A percentile compares a stretch with the other conserved stretches of the same genome.
These are phyloP conservation scores for Iphiclides podalirius DNA, from an alignment of 2,888 invertebrate genomes.

Conservation along the genomic window DNA sequence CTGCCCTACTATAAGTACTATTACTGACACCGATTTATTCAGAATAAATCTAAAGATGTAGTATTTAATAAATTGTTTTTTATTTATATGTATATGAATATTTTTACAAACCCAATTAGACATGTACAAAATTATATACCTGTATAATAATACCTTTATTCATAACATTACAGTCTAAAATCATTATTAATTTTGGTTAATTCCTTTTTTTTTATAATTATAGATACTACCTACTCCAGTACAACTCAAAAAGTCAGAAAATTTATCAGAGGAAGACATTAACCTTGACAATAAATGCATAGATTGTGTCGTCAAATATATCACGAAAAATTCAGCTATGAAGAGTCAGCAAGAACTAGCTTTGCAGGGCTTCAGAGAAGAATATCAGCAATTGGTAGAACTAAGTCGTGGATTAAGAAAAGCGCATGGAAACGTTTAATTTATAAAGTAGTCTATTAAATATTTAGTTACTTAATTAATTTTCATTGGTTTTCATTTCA, in stretches of 20 bases:
- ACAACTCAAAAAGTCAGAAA: conserved; percentile 62
- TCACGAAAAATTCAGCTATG: conserved; percentile 81
- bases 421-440: conserved; percentile 81
- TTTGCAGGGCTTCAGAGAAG: conserved; percentile 85
- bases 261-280: conserved; percentile 75
- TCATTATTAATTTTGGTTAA: too few species aligned
- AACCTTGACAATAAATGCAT: conserved; percentile 78
- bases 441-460: conserved; percentile 39
- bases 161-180: too few species aligned
- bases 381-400: conserved; percentile 80
- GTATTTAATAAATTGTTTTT: too few species aligned
- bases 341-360: conserved; percentile 85
- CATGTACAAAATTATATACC: too few species aligned
- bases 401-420: conserved; percentile 82
- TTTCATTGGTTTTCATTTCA: conserved; percentile 28
- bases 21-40: too few species aligned
- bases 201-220: conserved; percentile 28
- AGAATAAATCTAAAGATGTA: too few species aligned
- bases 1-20: too few species aligned
- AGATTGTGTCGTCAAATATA: conserved; percentile 82
- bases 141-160: not conserved
- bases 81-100: too few species aligned
- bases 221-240: conserved; percentile 66
- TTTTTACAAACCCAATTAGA: too few species aligned
- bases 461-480: conserved; percentile 44